Percentiles rank a stretch among this genome's conserved stretches.
phyloP scores from a whole-genome alignment of 2,888 invertebrate genomes.

The Parnassius apollo region DNA sequence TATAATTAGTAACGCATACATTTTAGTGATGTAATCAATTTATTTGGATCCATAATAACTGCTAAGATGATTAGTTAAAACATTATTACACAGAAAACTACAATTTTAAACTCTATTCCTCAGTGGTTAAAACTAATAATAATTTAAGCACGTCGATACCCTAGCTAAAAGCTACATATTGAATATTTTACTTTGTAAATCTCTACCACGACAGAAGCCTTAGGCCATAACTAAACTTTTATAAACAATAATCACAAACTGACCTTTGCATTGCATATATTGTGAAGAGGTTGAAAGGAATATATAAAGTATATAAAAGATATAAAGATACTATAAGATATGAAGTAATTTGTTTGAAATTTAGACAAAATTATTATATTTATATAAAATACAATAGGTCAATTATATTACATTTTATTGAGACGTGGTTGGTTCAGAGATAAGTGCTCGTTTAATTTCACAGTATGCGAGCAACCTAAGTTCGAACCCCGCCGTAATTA shows the following conservation, averaged over 20 bases:
- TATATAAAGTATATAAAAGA: conserved; percentile 1
- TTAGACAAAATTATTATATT: too few species aligned
- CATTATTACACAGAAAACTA: not conserved
- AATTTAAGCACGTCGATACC: not conserved
- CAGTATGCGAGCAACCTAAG: too few species aligned
- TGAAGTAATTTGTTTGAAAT: too few species aligned
- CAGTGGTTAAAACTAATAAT: not conserved
- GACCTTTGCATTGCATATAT: conserved; percentile 35
- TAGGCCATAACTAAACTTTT: conserved; percentile 42
- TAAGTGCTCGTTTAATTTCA: too few species aligned
- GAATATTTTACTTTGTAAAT: not conserved
- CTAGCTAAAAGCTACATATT: not conserved
- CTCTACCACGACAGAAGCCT: conserved; percentile 37
- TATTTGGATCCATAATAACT: conserved; percentile 37
- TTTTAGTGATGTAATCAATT: conserved; percentile 37
- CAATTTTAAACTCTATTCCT: conserved; percentile 11
- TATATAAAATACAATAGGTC: too few species aligned
- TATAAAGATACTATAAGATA: not conserved
- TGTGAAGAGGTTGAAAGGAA: conserved; percentile 28
- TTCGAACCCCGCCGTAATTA: too few species aligned
- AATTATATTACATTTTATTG: too few species aligned
- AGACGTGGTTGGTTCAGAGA: too few species aligned
- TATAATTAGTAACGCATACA: conserved; percentile 41
- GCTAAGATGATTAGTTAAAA: conserved; percentile 29
- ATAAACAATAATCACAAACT: conserved; percentile 37